Conservation (phyloP, 2,888 invertebrate genomes). For the Melinopterus prodromus region DNA sequence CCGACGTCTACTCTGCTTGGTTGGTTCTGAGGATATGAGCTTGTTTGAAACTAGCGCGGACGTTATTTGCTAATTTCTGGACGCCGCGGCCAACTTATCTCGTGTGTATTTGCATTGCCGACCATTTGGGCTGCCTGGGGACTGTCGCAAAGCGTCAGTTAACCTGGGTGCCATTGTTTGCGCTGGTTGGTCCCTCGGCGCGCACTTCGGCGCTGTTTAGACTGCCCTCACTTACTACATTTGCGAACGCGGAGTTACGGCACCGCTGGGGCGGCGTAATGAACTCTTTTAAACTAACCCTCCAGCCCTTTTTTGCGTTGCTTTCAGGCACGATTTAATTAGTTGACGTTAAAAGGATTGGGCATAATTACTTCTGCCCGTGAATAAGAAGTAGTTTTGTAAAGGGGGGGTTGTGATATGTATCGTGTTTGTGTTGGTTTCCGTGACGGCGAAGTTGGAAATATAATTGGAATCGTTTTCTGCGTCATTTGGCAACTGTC, state of each 20-base stretch:
- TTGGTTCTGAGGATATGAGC: too few species aligned
- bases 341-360: conserved; percentile 4
- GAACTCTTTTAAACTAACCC: not conserved
- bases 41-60: not conserved
- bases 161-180: conserved; percentile 4
- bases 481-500: conserved; percentile 4
- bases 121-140: not conserved
- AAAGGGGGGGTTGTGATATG: not conserved
- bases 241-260: not conserved
- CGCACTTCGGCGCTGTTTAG: not conserved
- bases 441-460: not conserved
- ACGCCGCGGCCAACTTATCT: conserved; percentile 22
- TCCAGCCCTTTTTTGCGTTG: not conserved
- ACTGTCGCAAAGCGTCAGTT: conserved; percentile 4
- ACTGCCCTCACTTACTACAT: not conserved
- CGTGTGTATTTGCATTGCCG: conserved; percentile 24
- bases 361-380: not conserved
- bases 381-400: not conserved
- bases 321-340: not conserved
- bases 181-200: not conserved
- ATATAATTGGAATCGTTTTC: conserved; percentile 4
- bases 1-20: too few species aligned
- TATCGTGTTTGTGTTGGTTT: not conserved
- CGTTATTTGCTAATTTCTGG: conserved; percentile 14
- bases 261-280: not conserved